phyloP scores from a whole-genome alignment of 2,797 vertebrate genomes.

The Coluber constrictor region DNA sequence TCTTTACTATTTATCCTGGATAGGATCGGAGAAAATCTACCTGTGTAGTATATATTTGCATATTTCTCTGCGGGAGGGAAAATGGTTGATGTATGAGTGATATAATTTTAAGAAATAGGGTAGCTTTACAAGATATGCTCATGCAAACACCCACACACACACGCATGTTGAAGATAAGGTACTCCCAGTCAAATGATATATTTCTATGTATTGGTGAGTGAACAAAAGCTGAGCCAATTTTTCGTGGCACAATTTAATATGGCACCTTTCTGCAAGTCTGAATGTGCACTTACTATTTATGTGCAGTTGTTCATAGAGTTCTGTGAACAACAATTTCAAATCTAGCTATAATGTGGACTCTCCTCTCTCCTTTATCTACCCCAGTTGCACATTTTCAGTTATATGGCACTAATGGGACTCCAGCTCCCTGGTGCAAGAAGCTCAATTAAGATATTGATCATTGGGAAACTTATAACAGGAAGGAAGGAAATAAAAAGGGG shows the following conservation, averaged over 20 bases:
- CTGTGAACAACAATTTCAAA: neutral
- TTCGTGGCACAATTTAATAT: neutral
- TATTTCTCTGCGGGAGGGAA: neutral
- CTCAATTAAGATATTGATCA: neutral
- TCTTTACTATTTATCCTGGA: neutral
- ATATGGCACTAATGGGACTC: neutral
- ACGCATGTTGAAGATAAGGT: neutral
- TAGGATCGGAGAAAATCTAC: neutral
- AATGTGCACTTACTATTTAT: neutral
- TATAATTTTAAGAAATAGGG: neutral
- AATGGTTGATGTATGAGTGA: neutral
- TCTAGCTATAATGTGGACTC: neutral
- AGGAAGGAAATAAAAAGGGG: neutral
- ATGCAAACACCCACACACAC: neutral
- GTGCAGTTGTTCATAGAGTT: neutral
- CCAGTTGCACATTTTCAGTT: neutral
- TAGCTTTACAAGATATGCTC: neutral
- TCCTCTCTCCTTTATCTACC: neutral
- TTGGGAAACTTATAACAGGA: neutral
- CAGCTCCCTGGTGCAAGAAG: neutral
- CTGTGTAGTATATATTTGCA: neutral
- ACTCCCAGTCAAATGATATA: neutral
- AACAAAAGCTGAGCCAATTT: neutral
- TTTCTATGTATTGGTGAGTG: neutral
- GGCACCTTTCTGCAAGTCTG: neutral